Conservation (phyloP, 2,113 vertebrate genomes). For the Orcinus orca region DNA sequence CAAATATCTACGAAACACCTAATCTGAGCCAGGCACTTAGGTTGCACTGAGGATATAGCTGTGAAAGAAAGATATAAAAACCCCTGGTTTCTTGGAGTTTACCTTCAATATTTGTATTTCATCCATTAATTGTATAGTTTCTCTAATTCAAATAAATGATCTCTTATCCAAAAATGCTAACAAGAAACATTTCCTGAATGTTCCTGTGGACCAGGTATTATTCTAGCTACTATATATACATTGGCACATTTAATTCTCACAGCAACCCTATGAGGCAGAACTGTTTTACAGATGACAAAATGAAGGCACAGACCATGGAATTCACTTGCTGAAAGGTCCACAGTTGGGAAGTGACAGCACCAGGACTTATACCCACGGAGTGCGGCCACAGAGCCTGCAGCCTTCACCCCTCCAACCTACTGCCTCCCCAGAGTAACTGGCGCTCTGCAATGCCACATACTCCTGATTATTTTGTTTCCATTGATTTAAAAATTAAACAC, state of each 20-base stretch:
- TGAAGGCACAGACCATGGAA: neutral
- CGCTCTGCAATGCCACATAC: neutral
- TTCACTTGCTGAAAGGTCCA: neutral
- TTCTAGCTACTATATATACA: neutral
- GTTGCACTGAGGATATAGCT: accelerated
- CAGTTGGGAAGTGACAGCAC: neutral
- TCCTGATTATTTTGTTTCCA: neutral
- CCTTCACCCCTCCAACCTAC: too few relatives aligned
- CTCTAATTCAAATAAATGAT: neutral
- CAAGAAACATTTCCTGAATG: neutral
- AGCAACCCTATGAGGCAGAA: neutral
- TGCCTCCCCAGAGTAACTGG: neutral
- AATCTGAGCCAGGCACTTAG: neutral
- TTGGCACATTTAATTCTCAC: neutral
- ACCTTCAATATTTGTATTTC: neutral
- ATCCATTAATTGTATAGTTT: neutral
- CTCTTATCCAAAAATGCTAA: neutral
- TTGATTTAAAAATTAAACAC: constrained; percentile 21
- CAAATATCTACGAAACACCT: neutral
- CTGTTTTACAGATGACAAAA: neutral
- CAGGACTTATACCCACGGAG: neutral
- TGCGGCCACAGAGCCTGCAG: neutral
- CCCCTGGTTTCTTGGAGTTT: neutral
- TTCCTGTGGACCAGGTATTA: neutral
- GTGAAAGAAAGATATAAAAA: neutral